These are phyloP conservation scores for Macrophya annulata DNA, from an alignment of 2,888 invertebrate species.

Conservation along the genomic window DNA sequence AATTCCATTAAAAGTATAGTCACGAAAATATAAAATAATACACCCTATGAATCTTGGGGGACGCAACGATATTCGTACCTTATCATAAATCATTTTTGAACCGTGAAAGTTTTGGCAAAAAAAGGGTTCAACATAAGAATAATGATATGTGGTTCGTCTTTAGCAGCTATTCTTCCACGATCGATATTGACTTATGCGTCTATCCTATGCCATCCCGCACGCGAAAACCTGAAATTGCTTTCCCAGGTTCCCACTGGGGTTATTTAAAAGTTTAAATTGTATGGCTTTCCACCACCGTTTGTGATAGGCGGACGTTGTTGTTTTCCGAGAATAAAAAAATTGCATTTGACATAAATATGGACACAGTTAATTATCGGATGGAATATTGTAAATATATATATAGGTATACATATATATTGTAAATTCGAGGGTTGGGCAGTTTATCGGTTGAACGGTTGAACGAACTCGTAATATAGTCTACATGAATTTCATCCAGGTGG, in stretches of 20 bases:
- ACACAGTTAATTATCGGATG: background rate
- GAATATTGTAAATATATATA: background rate
- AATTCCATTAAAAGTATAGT: conserved; percentile 18
- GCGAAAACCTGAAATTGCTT: conserved; percentile 31
- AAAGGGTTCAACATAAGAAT: conserved; percentile 39
- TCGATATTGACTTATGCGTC: conserved; percentile 39
- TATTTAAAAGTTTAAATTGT: conserved; percentile 40
- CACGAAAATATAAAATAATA: conserved; percentile 36
- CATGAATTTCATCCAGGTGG: background rate
- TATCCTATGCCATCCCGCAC: conserved; percentile 33
- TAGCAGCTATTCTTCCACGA: conserved; percentile 17
- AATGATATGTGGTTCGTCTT: conserved; percentile 38
- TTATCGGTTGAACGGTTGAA: background rate
- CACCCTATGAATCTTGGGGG: conserved; percentile 27
- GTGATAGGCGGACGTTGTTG: background rate
- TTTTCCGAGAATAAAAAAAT: background rate
- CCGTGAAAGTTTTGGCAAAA: conserved; percentile 30
- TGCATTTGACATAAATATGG: background rate
- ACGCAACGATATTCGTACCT: conserved; percentile 6
- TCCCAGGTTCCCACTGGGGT: conserved; percentile 13
- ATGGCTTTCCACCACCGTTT: background rate
- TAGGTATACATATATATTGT: too few relatives aligned
- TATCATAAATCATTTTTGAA: conserved; percentile 2
- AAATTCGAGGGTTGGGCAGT: background rate
- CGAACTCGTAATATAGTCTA: background rate